Base-by-base conservation (phyloP, 2,888 invertebrate genomes). In the Melieria omissa region DNA sequence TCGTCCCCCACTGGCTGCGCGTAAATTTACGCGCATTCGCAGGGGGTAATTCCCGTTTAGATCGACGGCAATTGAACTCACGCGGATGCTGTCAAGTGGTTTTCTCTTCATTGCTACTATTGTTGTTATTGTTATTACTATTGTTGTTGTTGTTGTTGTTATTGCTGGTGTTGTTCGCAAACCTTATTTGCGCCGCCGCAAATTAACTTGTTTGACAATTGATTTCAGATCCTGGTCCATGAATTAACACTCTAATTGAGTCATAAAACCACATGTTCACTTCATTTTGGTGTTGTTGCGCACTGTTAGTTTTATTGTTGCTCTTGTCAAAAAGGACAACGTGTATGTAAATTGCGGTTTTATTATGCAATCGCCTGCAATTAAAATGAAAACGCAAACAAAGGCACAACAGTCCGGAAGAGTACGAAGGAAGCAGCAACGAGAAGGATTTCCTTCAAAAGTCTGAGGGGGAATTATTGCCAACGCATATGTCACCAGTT, bases 211-310 rank as follows among this genome's bases (percentile, higher is more conserved):
- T 81, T 80, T 80, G 73, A 68, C 74, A 76, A 76, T 77, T 76
- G 77, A 75, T 74, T 78, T 73, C 71, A 42, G 65, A 77, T 78
- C 78, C 81, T 41, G 67, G 29, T 82, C 83, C 83, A 79, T 81
- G 80, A 84, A 83, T 83, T 83, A 82, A 80, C 79, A 77, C 79
- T 80, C 77, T 84, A 84, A 86, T 85, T 86, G 85, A 80, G 81
- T 84, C 79, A 84, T 85, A 85, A 85, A 86, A 84, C 80, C 86
- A 84, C 84, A 86, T 86, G 85, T 86, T 84, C 85, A 80, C 84
- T 84, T 75, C 75, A 73, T 47, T 75, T 62, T 60, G 63, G 71
- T 72, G 66, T 71, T 71, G 54, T 52, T 45, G 58, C 12, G 16
- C 54, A 42, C 62, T 68, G 44, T 46, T 49, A 12, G 4, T 47